Percentiles rank a stretch among this genome's conserved stretches.
Evolutionary conservation across 2,888 invertebrate genomes (phyloP).

Genomic region (Myopa testacea): DNA sequence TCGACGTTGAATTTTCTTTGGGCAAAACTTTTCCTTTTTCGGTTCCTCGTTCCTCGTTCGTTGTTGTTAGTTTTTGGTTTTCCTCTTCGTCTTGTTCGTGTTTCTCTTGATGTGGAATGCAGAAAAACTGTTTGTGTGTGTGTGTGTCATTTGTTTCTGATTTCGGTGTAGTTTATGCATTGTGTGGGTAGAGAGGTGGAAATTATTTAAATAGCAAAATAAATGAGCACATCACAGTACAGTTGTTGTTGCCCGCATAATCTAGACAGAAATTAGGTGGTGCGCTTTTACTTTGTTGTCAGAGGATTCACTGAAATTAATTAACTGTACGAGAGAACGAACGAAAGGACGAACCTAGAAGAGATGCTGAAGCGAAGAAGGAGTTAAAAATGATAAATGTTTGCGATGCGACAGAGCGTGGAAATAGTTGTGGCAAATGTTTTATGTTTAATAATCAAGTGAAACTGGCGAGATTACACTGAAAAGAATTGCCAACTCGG

Average conservation of each 20-base stretch:
- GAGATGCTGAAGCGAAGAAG: neutral
- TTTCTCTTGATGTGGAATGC: neutral
- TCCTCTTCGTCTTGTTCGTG: neutral
- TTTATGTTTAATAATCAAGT: too few species aligned
- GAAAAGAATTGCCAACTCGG: too few species aligned
- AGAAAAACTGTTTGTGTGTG: too few species aligned
- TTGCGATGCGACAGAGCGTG: too few species aligned
- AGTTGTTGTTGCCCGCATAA: constrained; percentile 16
- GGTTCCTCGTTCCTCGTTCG: neutral
- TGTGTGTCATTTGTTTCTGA: neutral
- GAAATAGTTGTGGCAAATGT: too few species aligned
- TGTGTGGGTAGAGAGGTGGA: neutral
- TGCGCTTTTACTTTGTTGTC: constrained; percentile 24
- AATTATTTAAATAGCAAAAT: constrained; percentile 27
- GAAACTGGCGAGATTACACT: too few species aligned
- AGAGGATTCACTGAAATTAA: constrained; percentile 21
- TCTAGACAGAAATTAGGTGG: constrained; percentile 9
- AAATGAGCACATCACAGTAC: constrained; percentile 3
- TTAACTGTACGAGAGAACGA: constrained; percentile 14
- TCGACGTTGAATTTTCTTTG: neutral
- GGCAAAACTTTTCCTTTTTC: neutral
- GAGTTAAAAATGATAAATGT: neutral
- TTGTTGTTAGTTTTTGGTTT: neutral
- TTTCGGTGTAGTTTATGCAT: neutral
- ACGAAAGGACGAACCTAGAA: neutral